A percentile compares a stretch with the other conserved stretches of the same genome.
Evolutionary conservation across 2,113 vertebrate genomes (phyloP).

Genomic region (Tapirus terrestris): DNA sequence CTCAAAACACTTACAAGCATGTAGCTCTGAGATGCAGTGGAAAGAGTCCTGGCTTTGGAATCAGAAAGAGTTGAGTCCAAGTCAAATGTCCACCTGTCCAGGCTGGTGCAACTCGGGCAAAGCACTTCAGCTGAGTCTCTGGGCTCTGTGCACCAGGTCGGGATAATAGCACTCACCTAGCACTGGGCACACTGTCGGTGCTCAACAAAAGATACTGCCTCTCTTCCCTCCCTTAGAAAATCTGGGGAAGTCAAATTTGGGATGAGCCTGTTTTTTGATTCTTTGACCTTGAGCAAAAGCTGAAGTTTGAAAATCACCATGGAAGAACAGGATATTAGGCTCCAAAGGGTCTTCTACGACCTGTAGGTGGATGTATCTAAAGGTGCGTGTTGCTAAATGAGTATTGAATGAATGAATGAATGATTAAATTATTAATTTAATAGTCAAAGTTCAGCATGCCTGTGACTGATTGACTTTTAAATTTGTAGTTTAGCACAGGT

Average conservation of each 20-base stretch:
- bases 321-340: neutral
- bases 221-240: neutral
- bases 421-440: neutral
- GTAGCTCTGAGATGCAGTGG: neutral
- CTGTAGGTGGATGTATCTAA: neutral
- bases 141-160: fast-evolving
- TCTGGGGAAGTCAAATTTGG: neutral
- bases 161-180: neutral
- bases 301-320: neutral
- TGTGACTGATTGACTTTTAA: neutral
- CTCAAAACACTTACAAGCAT: neutral
- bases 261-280: neutral
- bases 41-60: neutral
- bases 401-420: neutral
- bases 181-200: neutral
- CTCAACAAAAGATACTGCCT: neutral
- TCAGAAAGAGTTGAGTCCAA: neutral
- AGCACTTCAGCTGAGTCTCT: neutral
- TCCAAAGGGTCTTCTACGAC: neutral
- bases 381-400: neutral
- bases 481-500: neutral
- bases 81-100: neutral
- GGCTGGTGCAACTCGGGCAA: neutral
- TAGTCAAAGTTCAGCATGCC: neutral
- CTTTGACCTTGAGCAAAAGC: neutral